Conservation (phyloP, 2,888 invertebrate species). For the Notodonta ziczac region DNA sequence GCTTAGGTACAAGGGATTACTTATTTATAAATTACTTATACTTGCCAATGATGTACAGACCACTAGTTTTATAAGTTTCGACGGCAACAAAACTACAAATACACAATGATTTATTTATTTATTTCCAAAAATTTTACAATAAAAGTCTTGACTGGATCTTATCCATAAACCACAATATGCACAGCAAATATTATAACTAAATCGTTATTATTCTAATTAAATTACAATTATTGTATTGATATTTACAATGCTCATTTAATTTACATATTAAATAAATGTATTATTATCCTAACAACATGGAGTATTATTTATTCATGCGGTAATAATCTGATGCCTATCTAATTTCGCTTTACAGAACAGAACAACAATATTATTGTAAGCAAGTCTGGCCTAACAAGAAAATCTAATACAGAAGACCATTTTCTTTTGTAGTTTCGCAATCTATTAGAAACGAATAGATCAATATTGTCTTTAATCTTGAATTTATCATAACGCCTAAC, state of each 20-base stretch:
- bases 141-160: constrained; percentile 82
- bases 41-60: too few species aligned
- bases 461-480: too few species aligned
- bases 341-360: background rate
- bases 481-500: too few species aligned
- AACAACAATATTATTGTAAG: background rate
- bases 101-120: constrained; percentile 79
- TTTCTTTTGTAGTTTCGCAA: too few species aligned
- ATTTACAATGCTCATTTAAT: constrained; percentile 69
- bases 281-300: constrained; percentile 2
- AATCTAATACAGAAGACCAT: too few species aligned
- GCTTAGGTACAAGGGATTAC: constrained; percentile 1
- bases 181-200: constrained; percentile 69
- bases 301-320: background rate
- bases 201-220: constrained; percentile 47
- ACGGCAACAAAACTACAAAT: constrained; percentile 51
- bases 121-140: constrained; percentile 80
- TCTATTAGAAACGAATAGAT: too few species aligned
- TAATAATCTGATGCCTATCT: background rate
- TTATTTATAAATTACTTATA: too few species aligned
- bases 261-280: constrained; percentile 7
- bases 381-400: background rate
- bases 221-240: constrained; percentile 36
- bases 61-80: too few species aligned
- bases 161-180: constrained; percentile 82